phyloP scores from a whole-genome alignment of 1,140 invertebrate species.

The Drosophila rhopaloa region DNA sequence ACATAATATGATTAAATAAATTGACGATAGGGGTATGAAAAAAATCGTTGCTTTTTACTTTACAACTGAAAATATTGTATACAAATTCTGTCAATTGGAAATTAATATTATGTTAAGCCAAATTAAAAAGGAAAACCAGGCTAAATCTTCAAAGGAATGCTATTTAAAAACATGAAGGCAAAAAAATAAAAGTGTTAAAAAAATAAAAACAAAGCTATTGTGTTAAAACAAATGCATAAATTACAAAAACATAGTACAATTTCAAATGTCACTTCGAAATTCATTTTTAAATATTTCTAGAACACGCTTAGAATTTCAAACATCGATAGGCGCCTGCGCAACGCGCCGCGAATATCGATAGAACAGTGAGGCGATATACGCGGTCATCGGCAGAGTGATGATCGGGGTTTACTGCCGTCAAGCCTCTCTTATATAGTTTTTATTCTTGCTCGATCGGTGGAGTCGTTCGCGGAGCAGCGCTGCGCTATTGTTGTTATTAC shows the following conservation, averaged over 20 bases:
- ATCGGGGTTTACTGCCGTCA: neutral
- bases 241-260: neutral
- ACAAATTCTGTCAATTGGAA: too few relatives aligned
- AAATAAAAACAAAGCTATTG: neutral
- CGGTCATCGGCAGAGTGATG: neutral
- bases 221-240: too few relatives aligned
- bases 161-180: too few relatives aligned
- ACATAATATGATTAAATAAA: too few relatives aligned
- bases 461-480: constrained; percentile 14
- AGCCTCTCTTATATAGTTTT: neutral
- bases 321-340: constrained; percentile 29
- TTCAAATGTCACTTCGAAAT: too few relatives aligned
- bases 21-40: too few relatives aligned
- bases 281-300: neutral
- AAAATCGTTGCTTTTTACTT: too few relatives aligned
- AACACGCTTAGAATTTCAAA: constrained; percentile 7
- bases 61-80: too few relatives aligned
- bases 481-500: constrained; percentile 26
- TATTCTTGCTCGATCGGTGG: constrained; percentile 1
- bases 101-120: too few relatives aligned
- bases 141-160: too few relatives aligned
- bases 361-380: constrained; percentile 8
- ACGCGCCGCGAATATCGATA: constrained; percentile 12
- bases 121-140: neutral
- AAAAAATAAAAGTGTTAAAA: too few relatives aligned